phyloP scores from a whole-genome alignment of 2,888 invertebrate genomes.

The Plebejus argus region DNA sequence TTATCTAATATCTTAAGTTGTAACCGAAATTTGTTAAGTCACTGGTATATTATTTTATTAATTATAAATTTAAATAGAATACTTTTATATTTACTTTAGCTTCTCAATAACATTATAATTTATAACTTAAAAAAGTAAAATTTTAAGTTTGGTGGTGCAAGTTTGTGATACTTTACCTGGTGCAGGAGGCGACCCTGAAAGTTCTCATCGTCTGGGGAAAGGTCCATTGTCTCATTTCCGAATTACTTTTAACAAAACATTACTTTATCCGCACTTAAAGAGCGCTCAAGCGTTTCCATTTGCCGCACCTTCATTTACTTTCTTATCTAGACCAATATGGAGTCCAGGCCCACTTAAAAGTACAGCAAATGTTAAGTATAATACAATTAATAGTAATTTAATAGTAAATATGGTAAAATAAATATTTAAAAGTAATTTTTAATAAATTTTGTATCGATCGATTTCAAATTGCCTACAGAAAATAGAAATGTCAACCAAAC shows the following conservation, averaged over 20 bases:
- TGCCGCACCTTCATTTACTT: constrained; percentile 35
- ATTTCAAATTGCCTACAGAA: constrained; percentile 15
- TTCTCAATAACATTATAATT: neutral
- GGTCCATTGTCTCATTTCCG: constrained; percentile 75
- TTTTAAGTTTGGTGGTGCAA: neutral
- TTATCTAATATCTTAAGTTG: too few relatives aligned
- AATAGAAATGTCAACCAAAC: constrained; percentile 10
- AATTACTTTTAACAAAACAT: constrained; percentile 50
- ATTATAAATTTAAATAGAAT: neutral
- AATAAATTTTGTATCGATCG: constrained; percentile 27
- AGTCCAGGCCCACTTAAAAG: constrained; percentile 15
- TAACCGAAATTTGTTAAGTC: too few relatives aligned
- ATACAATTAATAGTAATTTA: neutral
- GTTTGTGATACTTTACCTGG: constrained; percentile 75
- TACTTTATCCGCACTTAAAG: constrained; percentile 56
- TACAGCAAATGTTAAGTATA: neutral
- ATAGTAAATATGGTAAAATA: neutral
- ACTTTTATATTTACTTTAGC: neutral
- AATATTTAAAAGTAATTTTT: neutral
- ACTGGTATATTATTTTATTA: too few relatives aligned
- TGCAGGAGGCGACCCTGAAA: constrained; percentile 89
- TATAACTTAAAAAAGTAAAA: neutral
- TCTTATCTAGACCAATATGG: constrained; percentile 30
- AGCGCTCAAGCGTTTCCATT: constrained; percentile 63
- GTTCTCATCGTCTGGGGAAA: constrained; percentile 90